Evolutionary conservation across 1,140 invertebrate genomes (phyloP), one percentile per base, ranked within the genome.

Genomic region (Caenorhabditis elegans): DNA sequence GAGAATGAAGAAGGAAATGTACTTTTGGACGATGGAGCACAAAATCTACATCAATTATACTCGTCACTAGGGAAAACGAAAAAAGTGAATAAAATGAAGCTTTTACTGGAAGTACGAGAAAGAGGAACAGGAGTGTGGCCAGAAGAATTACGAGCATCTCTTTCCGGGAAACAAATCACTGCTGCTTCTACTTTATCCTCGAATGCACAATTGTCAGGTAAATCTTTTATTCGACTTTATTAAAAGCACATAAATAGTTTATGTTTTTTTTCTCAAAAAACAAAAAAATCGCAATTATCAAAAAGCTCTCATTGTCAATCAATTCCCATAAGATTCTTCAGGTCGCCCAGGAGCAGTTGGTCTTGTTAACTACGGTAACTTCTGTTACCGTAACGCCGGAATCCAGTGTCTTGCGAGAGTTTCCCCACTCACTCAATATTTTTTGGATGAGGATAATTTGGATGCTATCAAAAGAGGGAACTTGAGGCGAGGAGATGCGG

Each of bases 341-440:
- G 82, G 39, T 22, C 76, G 82, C 13, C 76, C 76, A 17, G 76
- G 76, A 70, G 82, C 82, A 15, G 82, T 83, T 31, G 82, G 82
- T 36, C 65, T 83, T 5, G 55, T 83, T 2, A 83, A 83, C 26
- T 79, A 49, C n/a, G 82, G 82, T 22, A 83, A 83, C 26, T 83
- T 83, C 31, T 83, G 82, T 43, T 83, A 83, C 19, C 48, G 82
- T 19, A 83, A 83, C 43, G 76, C 82, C 10, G 82, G 79, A 46
- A 77, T 83, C 5, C 82, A 83, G 24, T 83, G 82, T 51, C 47
- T 83, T 4, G 82, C 82, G 4, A 83, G 82, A 79, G 82, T 81
- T 3, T 60, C 80, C 11, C 80, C 80, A 13, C 46, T 81, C 28
- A 81, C 80, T 19, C 53, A 81, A 19, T 81, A 70, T 24, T 46